phyloP scores from a whole-genome alignment of 2,888 invertebrate genomes.

The Pseudococcus viburni region DNA sequence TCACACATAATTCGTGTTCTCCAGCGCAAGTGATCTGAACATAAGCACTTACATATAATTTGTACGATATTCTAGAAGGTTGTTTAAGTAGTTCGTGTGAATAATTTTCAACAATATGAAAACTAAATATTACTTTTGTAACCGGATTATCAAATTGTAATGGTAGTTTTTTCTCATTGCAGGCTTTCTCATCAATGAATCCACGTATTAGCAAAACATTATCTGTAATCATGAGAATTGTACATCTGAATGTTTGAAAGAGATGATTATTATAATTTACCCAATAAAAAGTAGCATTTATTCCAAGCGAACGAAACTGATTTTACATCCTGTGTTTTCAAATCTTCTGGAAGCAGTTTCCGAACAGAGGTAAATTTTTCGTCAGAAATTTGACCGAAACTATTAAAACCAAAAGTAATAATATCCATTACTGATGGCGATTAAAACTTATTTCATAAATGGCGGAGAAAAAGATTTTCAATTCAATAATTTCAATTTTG shows the following conservation, averaged over 20 bases:
- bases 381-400: conserved; percentile 66
- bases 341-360: conserved; percentile 24
- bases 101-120: too few species aligned
- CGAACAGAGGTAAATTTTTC: conserved; percentile 54
- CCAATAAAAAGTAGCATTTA: conserved; percentile 67
- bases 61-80: not conserved
- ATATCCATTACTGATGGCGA: conserved; percentile 6
- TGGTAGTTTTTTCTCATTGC: not conserved
- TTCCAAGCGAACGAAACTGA: conserved; percentile 67
- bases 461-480: too few species aligned
- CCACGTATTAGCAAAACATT: conserved; percentile 1
- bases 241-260: too few species aligned
- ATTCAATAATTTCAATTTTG: too few species aligned
- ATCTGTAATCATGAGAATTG: not conserved
- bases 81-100: too few species aligned
- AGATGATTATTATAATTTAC: conserved; percentile 18
- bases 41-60: not conserved
- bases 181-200: not conserved
- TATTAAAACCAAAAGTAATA: conserved; percentile 67
- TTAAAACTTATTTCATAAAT: too few species aligned
- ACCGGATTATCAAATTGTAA: not conserved
- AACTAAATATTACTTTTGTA: conserved; percentile 20
- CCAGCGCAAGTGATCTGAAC: conserved; percentile 68
- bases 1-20: conserved; percentile 68
- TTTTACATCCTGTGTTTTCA: conserved; percentile 25